Percentiles rank a stretch among this genome's conserved stretches.
Evolutionary conservation across 2,113 vertebrate genomes (phyloP).

Genomic region (Megaceryle torquata): DNA sequence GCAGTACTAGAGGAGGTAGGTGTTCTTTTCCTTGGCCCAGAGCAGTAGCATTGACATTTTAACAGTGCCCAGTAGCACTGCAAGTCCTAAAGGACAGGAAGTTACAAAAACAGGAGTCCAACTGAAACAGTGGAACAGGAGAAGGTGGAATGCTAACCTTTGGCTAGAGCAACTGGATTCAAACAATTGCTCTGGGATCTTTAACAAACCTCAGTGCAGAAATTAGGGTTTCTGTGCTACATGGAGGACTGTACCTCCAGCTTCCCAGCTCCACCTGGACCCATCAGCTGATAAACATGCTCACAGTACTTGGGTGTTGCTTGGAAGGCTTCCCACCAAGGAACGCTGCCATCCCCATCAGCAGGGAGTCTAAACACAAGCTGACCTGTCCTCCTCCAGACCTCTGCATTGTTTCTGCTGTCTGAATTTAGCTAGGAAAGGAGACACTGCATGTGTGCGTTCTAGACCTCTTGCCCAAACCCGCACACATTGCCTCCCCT

Average conservation of each 20-base stretch:
- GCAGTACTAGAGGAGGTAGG: not conserved
- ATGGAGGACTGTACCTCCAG: not conserved
- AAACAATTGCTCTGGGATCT: not conserved
- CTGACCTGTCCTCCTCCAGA: not conserved
- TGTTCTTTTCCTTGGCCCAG: not conserved
- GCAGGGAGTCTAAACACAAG: not conserved
- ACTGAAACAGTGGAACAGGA: not conserved
- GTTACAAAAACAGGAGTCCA: not conserved
- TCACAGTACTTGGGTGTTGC: not conserved
- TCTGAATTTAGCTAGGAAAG: not conserved
- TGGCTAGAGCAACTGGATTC: not conserved
- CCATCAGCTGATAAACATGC: not conserved
- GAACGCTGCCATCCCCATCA: not conserved
- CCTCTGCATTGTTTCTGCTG: not conserved
- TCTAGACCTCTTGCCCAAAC: not conserved
- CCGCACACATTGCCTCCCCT: not conserved
- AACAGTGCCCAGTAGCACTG: not conserved
- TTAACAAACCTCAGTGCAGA: not conserved
- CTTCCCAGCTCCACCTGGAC: not conserved
- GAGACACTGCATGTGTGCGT: rapidly evolving
- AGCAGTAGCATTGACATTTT: not conserved
- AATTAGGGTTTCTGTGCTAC: not conserved
- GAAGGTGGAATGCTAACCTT: not conserved
- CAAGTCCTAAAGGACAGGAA: not conserved
- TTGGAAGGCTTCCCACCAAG: not conserved